Evolutionary conservation across 1,140 invertebrate genomes (phyloP), one percentile per base, ranked within the genome.

Genomic region (Drosophila lowei): DNA sequence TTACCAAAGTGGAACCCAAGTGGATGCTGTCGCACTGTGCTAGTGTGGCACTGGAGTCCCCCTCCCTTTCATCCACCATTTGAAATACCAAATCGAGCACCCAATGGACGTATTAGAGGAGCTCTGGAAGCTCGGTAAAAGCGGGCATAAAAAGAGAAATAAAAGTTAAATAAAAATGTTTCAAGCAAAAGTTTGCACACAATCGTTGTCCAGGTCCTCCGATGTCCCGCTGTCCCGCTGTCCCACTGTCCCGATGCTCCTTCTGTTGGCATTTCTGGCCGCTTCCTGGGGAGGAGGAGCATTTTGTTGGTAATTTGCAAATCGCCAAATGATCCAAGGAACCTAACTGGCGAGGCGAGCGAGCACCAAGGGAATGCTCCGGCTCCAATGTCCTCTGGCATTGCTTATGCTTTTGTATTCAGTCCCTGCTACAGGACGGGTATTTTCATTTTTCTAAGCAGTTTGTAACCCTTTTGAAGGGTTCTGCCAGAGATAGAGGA

Each of bases 161-260:
- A 85, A 80, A 80, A 85, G 77, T 86, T 80, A 66, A 85, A 85
- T 86, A 86, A 77, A 84, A 75, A 80, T 77, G 77, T 59, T 76
- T 75, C 46, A 63, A 67, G 60, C 63, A 49, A 77, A 86, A 66
- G 65, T 85, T 74, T 74, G 44, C 72, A 56, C 58, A 73, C 56
- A 85, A 79, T 77, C 70, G 63, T 44, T 56, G 28, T 8, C 30
- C 46, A 49, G n/a, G 38, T 2, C 7, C 48, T 21, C 34, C 30
- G 16, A 7, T 28, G 38, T 23, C 28, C 41, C 8, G 2, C 25
- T 28, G 25, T 38, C 34, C 48, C 16, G 25, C 48, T 49, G 43
- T 21, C 44, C 44, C 50, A 23, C 7, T 28, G 38, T 23, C 28
- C 41, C 2, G 30, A 8, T 30, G 30, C 30, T 30, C 8, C 30